phyloP scores from a whole-genome alignment of 2,113 vertebrate genomes.

The Odontophorus gujanensis region DNA sequence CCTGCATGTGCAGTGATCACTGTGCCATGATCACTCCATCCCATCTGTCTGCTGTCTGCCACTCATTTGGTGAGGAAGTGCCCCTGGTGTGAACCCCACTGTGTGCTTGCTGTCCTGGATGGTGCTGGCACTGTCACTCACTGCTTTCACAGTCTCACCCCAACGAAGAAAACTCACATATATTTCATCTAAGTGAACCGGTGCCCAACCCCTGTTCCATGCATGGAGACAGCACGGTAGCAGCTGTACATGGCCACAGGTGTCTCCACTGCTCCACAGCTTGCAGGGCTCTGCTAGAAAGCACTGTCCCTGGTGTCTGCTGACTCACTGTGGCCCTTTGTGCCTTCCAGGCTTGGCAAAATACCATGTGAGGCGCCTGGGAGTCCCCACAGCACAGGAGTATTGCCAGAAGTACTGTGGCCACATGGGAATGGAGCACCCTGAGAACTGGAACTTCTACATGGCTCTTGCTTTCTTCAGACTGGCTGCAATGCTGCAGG shows the following conservation, averaged over 20 bases:
- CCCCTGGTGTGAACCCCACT: background rate
- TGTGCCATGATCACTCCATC: background rate
- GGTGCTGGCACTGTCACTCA: background rate
- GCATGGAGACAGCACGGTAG: rapidly evolving
- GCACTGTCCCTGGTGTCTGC: background rate
- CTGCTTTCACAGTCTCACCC: background rate
- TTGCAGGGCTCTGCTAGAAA: background rate
- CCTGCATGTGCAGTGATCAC: background rate
- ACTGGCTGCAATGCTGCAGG: constrained; percentile 78
- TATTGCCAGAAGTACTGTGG: constrained; percentile 77
- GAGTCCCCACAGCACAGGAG: constrained; percentile 79
- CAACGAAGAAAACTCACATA: rapidly evolving
- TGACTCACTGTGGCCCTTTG: background rate
- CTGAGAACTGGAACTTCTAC: constrained; percentile 83
- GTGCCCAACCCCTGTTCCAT: background rate
- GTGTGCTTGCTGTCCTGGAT: background rate
- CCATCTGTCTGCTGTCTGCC: background rate
- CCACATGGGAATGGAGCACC: constrained; percentile 33
- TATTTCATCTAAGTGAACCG: background rate
- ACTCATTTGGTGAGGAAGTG: background rate
- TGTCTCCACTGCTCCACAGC: background rate
- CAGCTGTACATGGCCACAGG: background rate
- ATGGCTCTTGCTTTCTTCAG: constrained; percentile 86
- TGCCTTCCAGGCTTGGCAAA: constrained; percentile 67
- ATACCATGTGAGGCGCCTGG: constrained; percentile 64